phyloP scores from a whole-genome alignment of 92 coral and sea anemone species.

The Porites cylindrica region DNA sequence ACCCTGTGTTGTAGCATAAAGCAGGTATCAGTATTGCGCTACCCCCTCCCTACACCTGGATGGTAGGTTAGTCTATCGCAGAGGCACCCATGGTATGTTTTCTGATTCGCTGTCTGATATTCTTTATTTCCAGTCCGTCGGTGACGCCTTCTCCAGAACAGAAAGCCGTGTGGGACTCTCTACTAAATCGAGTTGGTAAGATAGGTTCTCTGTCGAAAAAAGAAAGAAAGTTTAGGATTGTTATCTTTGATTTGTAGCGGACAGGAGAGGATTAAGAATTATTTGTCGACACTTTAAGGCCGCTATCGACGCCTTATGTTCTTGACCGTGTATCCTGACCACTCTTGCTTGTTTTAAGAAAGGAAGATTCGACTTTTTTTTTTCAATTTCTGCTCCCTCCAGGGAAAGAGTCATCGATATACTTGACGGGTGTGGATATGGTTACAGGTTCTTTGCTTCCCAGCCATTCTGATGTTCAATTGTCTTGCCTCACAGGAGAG shows the following conservation, averaged over 20 bases:
- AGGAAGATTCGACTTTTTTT: background rate
- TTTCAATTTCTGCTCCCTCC: background rate
- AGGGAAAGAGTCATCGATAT: conserved; percentile 76
- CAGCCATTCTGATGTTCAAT: conserved; percentile 81
- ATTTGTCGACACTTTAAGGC: no score
- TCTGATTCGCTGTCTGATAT: background rate
- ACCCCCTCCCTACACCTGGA: no score
- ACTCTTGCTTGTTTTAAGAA: no score
- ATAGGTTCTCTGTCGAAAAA: background rate
- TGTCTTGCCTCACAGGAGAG: conserved; percentile 88
- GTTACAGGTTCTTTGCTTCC: conserved; percentile 93
- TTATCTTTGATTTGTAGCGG: no score
- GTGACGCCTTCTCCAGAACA: conserved; percentile 83
- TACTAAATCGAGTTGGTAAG: conserved; percentile 83
- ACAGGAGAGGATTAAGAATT: no score
- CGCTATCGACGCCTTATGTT: no score
- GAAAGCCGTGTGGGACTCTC: conserved; percentile 84
- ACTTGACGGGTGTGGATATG: conserved; percentile 82
- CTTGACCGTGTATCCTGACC: no score
- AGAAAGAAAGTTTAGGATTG: no score
- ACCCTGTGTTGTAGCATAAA: no score
- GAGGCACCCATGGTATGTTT: no score
- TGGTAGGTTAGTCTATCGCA: no score
- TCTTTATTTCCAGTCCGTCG: conserved; percentile 48
- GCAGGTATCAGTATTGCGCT: no score